These are phyloP conservation scores for Dallia pectoralis DNA, from an alignment of 2,797 vertebrate genomes.

Conservation along the genomic window DNA sequence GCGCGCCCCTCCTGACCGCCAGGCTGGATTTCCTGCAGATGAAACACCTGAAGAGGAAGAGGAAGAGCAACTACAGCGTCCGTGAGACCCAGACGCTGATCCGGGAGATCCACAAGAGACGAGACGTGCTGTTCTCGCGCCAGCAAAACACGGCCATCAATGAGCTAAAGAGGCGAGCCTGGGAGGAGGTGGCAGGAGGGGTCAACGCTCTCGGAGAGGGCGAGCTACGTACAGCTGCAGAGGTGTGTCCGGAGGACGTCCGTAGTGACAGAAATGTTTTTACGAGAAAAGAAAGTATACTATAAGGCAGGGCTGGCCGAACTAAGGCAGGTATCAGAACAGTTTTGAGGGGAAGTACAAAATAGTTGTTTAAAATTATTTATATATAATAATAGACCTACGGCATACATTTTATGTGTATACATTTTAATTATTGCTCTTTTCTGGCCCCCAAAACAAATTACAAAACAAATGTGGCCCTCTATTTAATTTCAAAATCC, in stretches of 20 bases:
- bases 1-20: slow-evolving; percentile 20
- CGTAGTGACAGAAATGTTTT: not conserved
- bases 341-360: too few species aligned
- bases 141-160: slow-evolving; percentile 94
- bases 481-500: too few species aligned
- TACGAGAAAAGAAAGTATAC: not conserved
- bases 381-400: too few species aligned
- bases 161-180: slow-evolving; percentile 92
- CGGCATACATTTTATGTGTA: too few species aligned
- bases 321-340: too few species aligned
- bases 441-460: too few species aligned
- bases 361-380: too few species aligned
- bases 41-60: slow-evolving; percentile 91
- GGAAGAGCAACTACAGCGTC: slow-evolving; percentile 95
- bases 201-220: slow-evolving; percentile 91
- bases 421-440: too few species aligned
- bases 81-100: slow-evolving; percentile 92
- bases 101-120: slow-evolving; percentile 89
- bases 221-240: slow-evolving; percentile 78
- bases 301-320: too few species aligned
- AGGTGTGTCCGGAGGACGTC: not conserved
- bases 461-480: too few species aligned
- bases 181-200: slow-evolving; percentile 92
- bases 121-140: slow-evolving; percentile 89
- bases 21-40: slow-evolving; percentile 80